Base-by-base conservation (phyloP, 2,888 invertebrate genomes). In the Nemoura dubitans region DNA sequence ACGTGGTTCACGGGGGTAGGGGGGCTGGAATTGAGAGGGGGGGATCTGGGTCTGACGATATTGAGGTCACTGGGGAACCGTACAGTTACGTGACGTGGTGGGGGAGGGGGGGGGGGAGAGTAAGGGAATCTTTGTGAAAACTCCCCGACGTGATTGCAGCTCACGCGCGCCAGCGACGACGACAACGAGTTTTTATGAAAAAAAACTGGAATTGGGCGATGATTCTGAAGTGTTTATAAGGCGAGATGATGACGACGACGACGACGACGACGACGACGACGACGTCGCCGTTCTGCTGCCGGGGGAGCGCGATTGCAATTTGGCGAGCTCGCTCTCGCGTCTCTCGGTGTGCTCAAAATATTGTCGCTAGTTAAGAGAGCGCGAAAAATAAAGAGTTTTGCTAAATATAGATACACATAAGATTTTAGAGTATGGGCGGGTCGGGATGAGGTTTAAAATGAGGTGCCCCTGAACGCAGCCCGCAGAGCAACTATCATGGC, bases 211-310 rank as follows among this genome's bases (percentile, higher is more conserved):
- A 59, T 59, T 59, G 59, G 59, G 59, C 21, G 59, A 59, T 59
- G 59, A 59, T 59, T 59, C 59, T 59, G 59, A 59, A 59, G 59
- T 59, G 59, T 59, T 59, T 59, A 59, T 59, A 59, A 59, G 59
- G 59, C 59, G 59, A 36, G 36, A 59, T 10, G 59, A 59, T 21
- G 59, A 59, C 3, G 59, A 59, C 59, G 21, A 59, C 10, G 59
- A 10, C 59, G 59, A 59, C 59, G 59, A 59, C 59, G 21, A 10
- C 36, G 36, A 36, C 36, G 36, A 36, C 36, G 36, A 21, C 59
- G 21, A 59, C 14, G 36, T 36, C 6, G 6, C 14, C 59, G 59
- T 59, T 59, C 59, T 59, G 59, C 21, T 59, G 59, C 16, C 59
- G 59, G 6, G 2, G 1, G 59, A 59, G 59, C 59, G 21, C 59